These are phyloP conservation scores for Drosophila tsacasi DNA, from an alignment of 1,140 invertebrate species.

Conservation along the genomic window DNA sequence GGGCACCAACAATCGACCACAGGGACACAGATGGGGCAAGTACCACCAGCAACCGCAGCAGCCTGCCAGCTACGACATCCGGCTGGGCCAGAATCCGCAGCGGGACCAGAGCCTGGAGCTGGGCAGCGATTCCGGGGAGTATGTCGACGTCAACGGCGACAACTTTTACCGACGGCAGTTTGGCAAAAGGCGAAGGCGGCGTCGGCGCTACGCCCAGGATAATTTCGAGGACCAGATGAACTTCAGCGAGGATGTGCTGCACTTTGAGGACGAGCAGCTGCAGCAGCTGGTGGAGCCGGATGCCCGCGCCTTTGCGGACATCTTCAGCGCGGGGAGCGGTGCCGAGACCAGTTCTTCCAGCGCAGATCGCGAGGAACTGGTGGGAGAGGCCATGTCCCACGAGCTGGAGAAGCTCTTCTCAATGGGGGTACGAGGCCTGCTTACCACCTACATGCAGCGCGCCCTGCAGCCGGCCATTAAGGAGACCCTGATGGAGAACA, in stretches of 20 bases:
- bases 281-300: constrained; percentile 77
- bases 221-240: constrained; percentile 71
- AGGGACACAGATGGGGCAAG: constrained; percentile 54
- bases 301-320: constrained; percentile 79
- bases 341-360: background rate
- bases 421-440: constrained; percentile 90
- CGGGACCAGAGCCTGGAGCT: constrained; percentile 61
- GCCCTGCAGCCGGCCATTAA: constrained; percentile 93
- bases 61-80: constrained; percentile 66
- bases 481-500: constrained; percentile 93
- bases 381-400: constrained; percentile 88
- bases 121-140: constrained; percentile 64
- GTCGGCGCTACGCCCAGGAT: constrained; percentile 40
- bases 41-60: constrained; percentile 32
- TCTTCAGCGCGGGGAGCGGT: constrained; percentile 49
- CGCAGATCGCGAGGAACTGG: constrained; percentile 62
- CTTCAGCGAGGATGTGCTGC: constrained; percentile 82
- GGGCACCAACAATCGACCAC: constrained; percentile 37
- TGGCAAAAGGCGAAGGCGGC: constrained; percentile 49
- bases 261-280: constrained; percentile 75
- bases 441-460: constrained; percentile 93
- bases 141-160: constrained; percentile 62
- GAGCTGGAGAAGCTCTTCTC: constrained; percentile 94
- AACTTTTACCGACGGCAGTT: constrained; percentile 73
- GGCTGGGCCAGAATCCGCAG: constrained; percentile 48